phyloP scores from a whole-genome alignment of 1,140 invertebrate species.

The Oryzaephilus surinamensis region DNA sequence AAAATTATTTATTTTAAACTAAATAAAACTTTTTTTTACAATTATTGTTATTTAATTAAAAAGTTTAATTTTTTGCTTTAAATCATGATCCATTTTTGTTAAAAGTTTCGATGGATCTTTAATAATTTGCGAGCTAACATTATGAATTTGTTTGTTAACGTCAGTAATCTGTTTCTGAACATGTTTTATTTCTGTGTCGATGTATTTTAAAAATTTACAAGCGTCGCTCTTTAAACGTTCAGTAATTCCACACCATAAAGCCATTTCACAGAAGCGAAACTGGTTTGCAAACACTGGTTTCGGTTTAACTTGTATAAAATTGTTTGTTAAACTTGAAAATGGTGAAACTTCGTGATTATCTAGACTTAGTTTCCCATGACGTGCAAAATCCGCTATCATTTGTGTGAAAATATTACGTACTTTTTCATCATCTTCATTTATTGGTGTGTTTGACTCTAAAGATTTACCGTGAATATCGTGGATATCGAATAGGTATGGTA shows the following conservation, averaged over 20 bases:
- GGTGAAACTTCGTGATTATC: conserved; percentile 31
- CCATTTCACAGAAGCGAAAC: conserved; percentile 53
- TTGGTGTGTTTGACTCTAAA: conserved; percentile 28
- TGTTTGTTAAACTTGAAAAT: conserved; percentile 38
- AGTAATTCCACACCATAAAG: conserved; percentile 44
- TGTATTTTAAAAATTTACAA: conserved; percentile 34
- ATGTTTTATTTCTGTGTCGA: conserved; percentile 16
- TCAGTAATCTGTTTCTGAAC: conserved; percentile 3
- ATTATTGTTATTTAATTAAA: too few relatives aligned
- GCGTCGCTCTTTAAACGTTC: conserved; percentile 40
- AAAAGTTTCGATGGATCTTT: too few relatives aligned
- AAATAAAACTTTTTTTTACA: too few relatives aligned
- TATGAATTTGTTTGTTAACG: background rate
- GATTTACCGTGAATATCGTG: conserved; percentile 47
- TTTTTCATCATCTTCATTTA: conserved; percentile 43
- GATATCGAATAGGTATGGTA: conserved; percentile 55
- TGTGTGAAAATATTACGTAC: conserved; percentile 51
- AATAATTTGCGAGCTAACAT: too few relatives aligned
- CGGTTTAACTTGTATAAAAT: conserved; percentile 44
- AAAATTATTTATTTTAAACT: conserved; percentile 4
- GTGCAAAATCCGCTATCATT: conserved; percentile 55
- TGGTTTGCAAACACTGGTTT: conserved; percentile 38
- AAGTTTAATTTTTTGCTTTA: too few relatives aligned
- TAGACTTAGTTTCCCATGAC: conserved; percentile 34
- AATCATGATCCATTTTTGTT: too few relatives aligned